phyloP scores from a whole-genome alignment of 2,797 vertebrate species.

The Pseudocheirus occidentalis region DNA sequence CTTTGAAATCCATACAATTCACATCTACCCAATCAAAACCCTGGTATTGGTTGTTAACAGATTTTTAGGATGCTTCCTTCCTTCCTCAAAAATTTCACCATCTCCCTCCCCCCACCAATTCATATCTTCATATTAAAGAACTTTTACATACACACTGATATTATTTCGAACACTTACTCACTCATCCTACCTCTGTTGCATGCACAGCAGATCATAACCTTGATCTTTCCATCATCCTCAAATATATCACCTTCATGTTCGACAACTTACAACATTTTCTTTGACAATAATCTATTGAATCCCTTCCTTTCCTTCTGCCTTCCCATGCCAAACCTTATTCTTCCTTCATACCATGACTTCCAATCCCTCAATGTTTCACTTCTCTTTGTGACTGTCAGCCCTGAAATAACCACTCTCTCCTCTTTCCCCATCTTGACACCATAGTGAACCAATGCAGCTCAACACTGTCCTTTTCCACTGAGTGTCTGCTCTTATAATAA shows the following conservation, averaged over 20 bases:
- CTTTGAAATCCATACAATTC: background rate
- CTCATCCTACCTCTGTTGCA: background rate
- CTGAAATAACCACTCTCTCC: too few relatives aligned
- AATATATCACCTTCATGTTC: background rate
- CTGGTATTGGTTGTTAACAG: background rate
- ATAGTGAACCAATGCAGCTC: too few relatives aligned
- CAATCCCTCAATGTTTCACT: too few relatives aligned
- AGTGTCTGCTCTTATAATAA: too few relatives aligned
- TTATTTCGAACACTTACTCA: background rate
- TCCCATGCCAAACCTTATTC: too few relatives aligned
- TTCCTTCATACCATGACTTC: too few relatives aligned
- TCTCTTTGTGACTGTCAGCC: too few relatives aligned
- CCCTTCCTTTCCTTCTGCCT: background rate
- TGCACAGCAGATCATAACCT: background rate
- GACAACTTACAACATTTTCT: background rate
- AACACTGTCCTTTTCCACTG: too few relatives aligned
- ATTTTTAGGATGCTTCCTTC: background rate
- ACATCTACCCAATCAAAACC: background rate
- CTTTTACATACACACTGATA: background rate
- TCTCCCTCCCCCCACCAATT: background rate
- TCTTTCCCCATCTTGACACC: too few relatives aligned
- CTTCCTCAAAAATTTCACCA: background rate
- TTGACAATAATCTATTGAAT: background rate
- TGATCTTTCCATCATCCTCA: background rate
- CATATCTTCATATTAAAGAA: background rate